Evolutionary conservation across 1,140 invertebrate species (phyloP).

Genomic region (Neodiprion virginianus): DNA sequence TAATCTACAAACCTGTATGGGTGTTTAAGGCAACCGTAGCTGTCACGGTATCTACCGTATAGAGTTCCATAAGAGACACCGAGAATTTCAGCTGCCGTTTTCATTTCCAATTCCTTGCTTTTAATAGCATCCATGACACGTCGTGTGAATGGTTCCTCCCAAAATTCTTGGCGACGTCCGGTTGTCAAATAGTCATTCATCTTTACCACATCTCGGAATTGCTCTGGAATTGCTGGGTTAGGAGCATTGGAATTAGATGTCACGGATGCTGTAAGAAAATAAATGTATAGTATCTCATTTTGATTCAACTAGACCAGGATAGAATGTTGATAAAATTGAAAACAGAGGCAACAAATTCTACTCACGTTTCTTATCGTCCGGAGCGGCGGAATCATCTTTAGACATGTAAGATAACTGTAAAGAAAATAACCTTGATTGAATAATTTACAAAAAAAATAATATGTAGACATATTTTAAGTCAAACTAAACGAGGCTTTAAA

Average conservation of each 20-base stretch:
- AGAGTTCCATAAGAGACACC: slow-evolving; percentile 89
- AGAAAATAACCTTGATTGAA: slow-evolving; percentile 26
- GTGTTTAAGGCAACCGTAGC: slow-evolving; percentile 85
- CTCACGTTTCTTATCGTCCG: slow-evolving; percentile 64
- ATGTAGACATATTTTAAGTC: too few species aligned
- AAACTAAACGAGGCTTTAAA: too few species aligned
- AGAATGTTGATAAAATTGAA: background rate
- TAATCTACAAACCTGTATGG: slow-evolving; percentile 69
- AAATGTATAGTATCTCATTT: background rate
- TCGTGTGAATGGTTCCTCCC: slow-evolving; percentile 85
- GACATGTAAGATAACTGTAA: slow-evolving; percentile 56
- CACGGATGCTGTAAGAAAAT: slow-evolving; percentile 37
- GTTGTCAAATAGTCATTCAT: slow-evolving; percentile 88
- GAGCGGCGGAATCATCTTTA: slow-evolving; percentile 52
- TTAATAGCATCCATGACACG: slow-evolving; percentile 88
- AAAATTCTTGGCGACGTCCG: slow-evolving; percentile 86
- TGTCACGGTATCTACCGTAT: slow-evolving; percentile 86
- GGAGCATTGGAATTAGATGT: slow-evolving; percentile 54
- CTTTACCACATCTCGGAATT: slow-evolving; percentile 82
- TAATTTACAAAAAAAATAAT: too few species aligned
- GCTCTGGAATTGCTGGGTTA: slow-evolving; percentile 55
- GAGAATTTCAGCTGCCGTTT: slow-evolving; percentile 86
- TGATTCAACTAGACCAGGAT: background rate
- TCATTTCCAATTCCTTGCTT: slow-evolving; percentile 91
- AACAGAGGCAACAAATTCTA: slow-evolving; percentile 10